Conservation (phyloP, 2,113 vertebrate species). For the Elanoides forficatus region DNA sequence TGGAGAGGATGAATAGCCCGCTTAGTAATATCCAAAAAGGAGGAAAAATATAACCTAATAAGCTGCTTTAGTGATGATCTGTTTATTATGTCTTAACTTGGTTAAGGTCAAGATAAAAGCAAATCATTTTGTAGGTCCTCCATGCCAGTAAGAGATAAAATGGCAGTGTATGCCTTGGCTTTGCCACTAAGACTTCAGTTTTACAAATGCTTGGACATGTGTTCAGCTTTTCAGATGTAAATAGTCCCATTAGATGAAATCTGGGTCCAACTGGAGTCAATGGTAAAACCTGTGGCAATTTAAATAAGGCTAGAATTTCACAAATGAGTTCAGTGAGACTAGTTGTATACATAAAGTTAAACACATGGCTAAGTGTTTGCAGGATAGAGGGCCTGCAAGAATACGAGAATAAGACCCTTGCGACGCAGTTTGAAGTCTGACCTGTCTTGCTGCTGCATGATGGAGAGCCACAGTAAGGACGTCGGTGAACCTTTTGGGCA, state of each 20-base stretch:
- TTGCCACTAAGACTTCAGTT: not conserved
- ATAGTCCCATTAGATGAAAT: conserved; percentile 41
- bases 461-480: not conserved
- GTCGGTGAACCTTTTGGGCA: not conserved
- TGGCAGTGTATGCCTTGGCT: not conserved
- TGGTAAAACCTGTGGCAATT: not conserved
- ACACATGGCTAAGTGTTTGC: conserved; percentile 21
- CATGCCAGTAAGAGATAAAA: not conserved
- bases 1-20: not conserved
- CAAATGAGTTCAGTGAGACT: conserved; percentile 41
- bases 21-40: not conserved
- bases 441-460: not conserved
- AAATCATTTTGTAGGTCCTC: not conserved
- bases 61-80: not conserved
- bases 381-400: not conserved
- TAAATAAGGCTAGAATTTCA: conserved; percentile 12
- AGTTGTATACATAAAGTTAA: not conserved
- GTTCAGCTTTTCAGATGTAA: conserved; percentile 52
- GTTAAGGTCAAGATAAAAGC: not conserved
- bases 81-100: not conserved
- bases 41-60: not conserved
- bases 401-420: not conserved
- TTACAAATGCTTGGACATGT: not conserved
- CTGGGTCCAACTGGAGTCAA: not conserved
- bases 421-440: not conserved